phyloP scores from a whole-genome alignment of 2,888 invertebrate species.

The Gymnocheta viridis region DNA sequence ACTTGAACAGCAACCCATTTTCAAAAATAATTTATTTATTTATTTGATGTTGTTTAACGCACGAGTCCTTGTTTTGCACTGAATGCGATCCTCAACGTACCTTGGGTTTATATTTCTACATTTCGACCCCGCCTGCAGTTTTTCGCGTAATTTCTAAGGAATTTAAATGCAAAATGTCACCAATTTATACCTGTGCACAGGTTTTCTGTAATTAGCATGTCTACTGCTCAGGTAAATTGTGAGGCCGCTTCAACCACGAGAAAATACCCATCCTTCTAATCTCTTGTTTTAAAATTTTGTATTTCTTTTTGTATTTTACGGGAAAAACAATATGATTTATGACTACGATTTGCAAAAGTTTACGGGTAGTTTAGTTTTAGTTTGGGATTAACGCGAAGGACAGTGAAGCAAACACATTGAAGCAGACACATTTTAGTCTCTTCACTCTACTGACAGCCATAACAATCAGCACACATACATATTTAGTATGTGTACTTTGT shows the following conservation, averaged over 20 bases:
- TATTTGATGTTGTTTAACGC: constrained; percentile 18
- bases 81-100: neutral
- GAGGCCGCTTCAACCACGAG: neutral
- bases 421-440: constrained; percentile 45
- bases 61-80: constrained; percentile 36
- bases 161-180: constrained; percentile 34
- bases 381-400: constrained; percentile 50
- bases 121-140: neutral
- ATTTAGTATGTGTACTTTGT: neutral
- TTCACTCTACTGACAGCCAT: neutral
- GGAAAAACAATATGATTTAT: constrained; percentile 67
- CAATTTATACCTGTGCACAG: constrained; percentile 36
- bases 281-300: constrained; percentile 12
- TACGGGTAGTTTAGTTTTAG: constrained; percentile 26
- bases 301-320: constrained; percentile 1
- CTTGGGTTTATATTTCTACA: constrained; percentile 43
- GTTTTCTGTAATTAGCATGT: constrained; percentile 10
- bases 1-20: constrained; percentile 78
- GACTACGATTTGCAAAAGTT: constrained; percentile 63
- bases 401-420: constrained; percentile 38
- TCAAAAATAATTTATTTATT: constrained; percentile 16
- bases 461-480: neutral
- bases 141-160: constrained; percentile 52
- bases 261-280: constrained; percentile 49
- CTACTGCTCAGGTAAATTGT: constrained; percentile 23